Evolutionary conservation across 2,797 vertebrate species (phyloP), one percentile per base, ranked within the genome.

Genomic region (Sebastes matsubarae): DNA sequence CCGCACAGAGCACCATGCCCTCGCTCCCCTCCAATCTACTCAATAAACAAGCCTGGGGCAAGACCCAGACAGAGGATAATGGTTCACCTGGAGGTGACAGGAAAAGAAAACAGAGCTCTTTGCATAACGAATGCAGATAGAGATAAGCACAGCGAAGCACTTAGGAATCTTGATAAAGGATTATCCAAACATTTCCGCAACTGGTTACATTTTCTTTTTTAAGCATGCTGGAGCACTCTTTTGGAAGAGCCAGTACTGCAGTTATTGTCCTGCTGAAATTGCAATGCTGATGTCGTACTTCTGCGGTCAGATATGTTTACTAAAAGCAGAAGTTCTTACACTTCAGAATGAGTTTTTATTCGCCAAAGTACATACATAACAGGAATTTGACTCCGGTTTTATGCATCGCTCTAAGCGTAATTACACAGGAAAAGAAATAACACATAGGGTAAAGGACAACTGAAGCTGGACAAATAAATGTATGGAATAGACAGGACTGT

Each of bases 31-130:
- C 76, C 86, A 91, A 93, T 94, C 90, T 89, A 67, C 84, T 94
- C 87, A 90, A 93, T 93, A 94, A 94, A 95, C 92, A 94, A 91
- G 85, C 89, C 87, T 36, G 7, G 46, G 88, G 89, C 87, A 83
- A 82, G 81, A 88, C 88, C 84, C 84, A 91, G 93, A 87, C 91
- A 84, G 88, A 75, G 77, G 91, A 93, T 93, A 93, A 92, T 89
- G 92, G 94, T 94, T 95, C 93, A 93, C 92, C 91, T 94, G 89
- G 87, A 94, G 94, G 94, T 95, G 93, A 95, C 88, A 90, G 89
- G 74, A 88, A 94, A 93, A 94, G 94, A 91, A 93, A 94, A 93
- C 94, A 94, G 91, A 93, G 85, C 88, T 90, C 92, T 93, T 93
- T 90, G 88, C 91, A 90, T 93, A 93, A 94, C 86, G 69, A 94